Evolutionary conservation across 2,888 invertebrate species (phyloP).

Genomic region (Agriopis aurantiaria): DNA sequence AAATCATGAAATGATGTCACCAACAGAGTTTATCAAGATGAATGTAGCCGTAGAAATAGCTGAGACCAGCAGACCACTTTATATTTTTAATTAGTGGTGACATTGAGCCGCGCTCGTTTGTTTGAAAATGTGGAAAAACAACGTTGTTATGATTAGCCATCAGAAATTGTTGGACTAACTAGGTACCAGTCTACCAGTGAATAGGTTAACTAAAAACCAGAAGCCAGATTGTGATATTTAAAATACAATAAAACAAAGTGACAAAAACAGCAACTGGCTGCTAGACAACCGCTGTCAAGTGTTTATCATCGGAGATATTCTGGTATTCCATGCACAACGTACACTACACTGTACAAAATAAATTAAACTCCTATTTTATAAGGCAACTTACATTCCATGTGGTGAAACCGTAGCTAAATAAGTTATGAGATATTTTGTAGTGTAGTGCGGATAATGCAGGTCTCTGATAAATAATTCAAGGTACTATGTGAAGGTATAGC

Average conservation of each 20-base stretch:
- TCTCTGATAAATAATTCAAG: constrained; percentile 23
- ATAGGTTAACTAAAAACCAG: constrained; percentile 11
- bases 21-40: constrained; percentile 15
- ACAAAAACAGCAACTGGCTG: constrained; percentile 26
- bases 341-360: constrained; percentile 4
- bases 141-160: constrained; percentile 5
- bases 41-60: constrained; percentile 16
- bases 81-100: constrained; percentile 20
- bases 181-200: neutral
- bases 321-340: constrained; percentile 3
- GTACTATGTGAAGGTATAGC: constrained; percentile 25
- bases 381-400: constrained; percentile 18
- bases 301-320: constrained; percentile 36
- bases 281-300: constrained; percentile 28
- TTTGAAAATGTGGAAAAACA: constrained; percentile 12
- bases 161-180: constrained; percentile 1
- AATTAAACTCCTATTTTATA: constrained; percentile 10
- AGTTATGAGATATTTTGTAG: constrained; percentile 25
- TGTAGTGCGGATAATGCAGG: constrained; percentile 31
- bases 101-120: constrained; percentile 4
- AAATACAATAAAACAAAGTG: constrained; percentile 17
- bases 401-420: constrained; percentile 20
- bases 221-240: constrained; percentile 16
- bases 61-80: constrained; percentile 3
- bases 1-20: constrained; percentile 15